Evolutionary conservation across 2,888 invertebrate species (phyloP).

Genomic region (Hipparchia semele): DNA sequence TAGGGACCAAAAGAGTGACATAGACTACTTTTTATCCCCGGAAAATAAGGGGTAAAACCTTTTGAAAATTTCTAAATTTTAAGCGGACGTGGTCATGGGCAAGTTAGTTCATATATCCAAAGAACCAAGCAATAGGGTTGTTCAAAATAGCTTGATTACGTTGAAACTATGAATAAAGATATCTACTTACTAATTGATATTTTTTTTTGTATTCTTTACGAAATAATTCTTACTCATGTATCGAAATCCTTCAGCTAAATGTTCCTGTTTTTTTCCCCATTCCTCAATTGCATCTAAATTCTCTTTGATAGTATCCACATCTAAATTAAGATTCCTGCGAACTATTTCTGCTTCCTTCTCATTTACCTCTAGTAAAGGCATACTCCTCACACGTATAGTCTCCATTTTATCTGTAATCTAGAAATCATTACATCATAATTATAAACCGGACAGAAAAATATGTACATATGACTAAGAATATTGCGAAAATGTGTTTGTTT

Average conservation of each 20-base stretch:
- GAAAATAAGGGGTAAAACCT: too few relatives aligned
- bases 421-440: neutral
- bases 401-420: conserved; percentile 27
- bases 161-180: too few relatives aligned
- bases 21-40: neutral
- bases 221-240: conserved; percentile 24
- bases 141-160: too few relatives aligned
- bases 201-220: neutral
- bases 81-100: too few relatives aligned
- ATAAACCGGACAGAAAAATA: too few relatives aligned
- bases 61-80: too few relatives aligned
- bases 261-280: conserved; percentile 66
- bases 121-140: too few relatives aligned
- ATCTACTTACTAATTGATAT: too few relatives aligned
- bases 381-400: conserved; percentile 2
- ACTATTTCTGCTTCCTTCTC: conserved; percentile 24
- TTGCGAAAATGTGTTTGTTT: too few relatives aligned
- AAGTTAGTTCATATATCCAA: too few relatives aligned
- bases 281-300: conserved; percentile 60
- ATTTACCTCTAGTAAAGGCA: conserved; percentile 18
- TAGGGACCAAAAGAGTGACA: too few relatives aligned
- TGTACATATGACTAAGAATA: too few relatives aligned
- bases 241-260: conserved; percentile 54
- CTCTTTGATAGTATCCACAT: conserved; percentile 42
- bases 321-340: conserved; percentile 14